phyloP scores from a whole-genome alignment of 2,888 invertebrate genomes.

The Oxycera nigricornis region DNA sequence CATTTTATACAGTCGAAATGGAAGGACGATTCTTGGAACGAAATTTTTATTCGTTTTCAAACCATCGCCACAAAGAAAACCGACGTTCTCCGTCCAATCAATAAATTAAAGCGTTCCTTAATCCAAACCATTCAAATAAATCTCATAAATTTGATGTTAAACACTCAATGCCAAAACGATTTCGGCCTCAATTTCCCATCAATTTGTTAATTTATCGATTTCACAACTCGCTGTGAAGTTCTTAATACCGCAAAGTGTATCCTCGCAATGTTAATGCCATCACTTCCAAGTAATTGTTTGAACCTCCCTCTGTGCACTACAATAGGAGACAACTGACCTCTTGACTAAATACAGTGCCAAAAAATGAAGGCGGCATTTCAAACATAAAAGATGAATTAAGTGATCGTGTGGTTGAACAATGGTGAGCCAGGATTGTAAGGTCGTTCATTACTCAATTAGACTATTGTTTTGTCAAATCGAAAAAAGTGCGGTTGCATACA shows the following conservation, averaged over 20 bases:
- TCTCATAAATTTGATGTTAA: conserved; percentile 1
- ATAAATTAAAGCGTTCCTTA: conserved; percentile 6
- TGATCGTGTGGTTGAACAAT: conserved; percentile 7
- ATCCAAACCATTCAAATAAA: conserved; percentile 6
- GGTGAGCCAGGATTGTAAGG: background rate
- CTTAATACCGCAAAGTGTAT: conserved; percentile 37
- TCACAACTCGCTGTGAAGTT: conserved; percentile 32
- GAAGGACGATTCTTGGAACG: too few species aligned
- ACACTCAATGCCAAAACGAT: conserved; percentile 1
- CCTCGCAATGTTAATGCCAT: conserved; percentile 7
- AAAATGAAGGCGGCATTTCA: background rate
- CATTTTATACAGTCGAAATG: too few species aligned
- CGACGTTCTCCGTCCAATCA: background rate
- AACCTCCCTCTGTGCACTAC: conserved; percentile 29
- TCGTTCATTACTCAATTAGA: conserved; percentile 37
- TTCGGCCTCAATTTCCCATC: background rate
- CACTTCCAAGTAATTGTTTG: conserved; percentile 21
- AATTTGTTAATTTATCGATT: conserved; percentile 17
- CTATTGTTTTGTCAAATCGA: conserved; percentile 22
- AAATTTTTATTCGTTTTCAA: background rate
- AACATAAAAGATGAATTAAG: conserved; percentile 29
- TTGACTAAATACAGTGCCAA: conserved; percentile 8
- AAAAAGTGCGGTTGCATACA: background rate
- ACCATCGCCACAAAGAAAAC: conserved; percentile 16
- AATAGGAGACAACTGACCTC: conserved; percentile 17